Base-by-base conservation (phyloP, 2,113 vertebrate genomes). In the Apteryx owenii region DNA sequence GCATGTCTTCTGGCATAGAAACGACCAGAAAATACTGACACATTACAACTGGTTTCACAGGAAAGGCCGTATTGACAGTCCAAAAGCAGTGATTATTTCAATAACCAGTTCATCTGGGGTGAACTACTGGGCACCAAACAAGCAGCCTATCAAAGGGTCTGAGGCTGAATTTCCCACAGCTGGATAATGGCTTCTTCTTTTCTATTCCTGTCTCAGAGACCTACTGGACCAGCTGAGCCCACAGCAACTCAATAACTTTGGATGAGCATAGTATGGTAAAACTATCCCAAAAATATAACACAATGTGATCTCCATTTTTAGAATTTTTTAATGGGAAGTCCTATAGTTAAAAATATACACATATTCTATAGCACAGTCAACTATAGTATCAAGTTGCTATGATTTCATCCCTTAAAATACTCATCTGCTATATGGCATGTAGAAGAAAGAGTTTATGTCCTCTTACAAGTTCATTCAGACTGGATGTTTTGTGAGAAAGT, bases 81-180 rank as follows among this genome's bases (percentile, higher is more conserved):
- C 46, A 44, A 94, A 89, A 71, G 4, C 16, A 66, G 61, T 13
- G 84, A 48, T 38, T 85, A 46, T 46, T 62, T 88, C 40, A 29
- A 8, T 40, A 69, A 46, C 7, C 11, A 33, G 14, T 3, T 76
- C 42, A 16, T 26, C 7, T 29, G 23, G 4, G 2, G 0, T 64
- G 31, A 80, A 29, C 38, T 53, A 10, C 33, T 44, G 8, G 10
- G 28, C 40, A 68, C 19, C 7, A 38, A 51, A 53, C 9, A 51
- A 70, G 5, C 2, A 11, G 17, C 22, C 1, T 7, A 16, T 22
- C 19, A 25, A 21, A 38, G 23, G 31, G 73, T 23, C 21, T 21
- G n/a, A 58, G 40, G 7, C 17, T 85, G 56, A 75, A 42, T 50
- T 75, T 84, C 87, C 54, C 4, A 44, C 20, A 14, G 12, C 2